phyloP scores from a whole-genome alignment of 2,113 vertebrate species.

The Crypturellus undulatus region DNA sequence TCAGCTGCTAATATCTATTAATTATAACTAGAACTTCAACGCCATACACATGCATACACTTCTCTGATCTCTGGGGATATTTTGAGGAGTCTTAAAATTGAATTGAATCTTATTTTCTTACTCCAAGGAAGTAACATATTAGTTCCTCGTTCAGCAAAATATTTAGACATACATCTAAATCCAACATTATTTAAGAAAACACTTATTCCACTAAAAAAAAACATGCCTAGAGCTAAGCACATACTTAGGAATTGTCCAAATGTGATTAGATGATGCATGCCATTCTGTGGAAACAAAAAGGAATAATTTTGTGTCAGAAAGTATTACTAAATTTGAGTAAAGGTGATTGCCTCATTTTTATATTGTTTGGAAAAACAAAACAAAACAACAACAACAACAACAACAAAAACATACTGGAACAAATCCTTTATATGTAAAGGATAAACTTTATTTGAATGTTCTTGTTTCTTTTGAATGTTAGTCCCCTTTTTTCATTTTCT shows the following conservation, averaged over 20 bases:
- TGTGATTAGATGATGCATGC: neutral
- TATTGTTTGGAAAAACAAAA: neutral
- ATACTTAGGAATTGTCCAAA: neutral
- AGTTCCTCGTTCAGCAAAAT: neutral
- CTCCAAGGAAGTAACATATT: neutral
- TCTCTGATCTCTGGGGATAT: neutral
- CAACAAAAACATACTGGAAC: neutral
- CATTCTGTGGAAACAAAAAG: neutral
- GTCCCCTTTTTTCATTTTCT: fast-evolving
- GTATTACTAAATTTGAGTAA: neutral
- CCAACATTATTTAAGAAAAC: neutral
- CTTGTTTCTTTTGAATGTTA: neutral
- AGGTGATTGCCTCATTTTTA: neutral
- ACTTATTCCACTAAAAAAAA: neutral
- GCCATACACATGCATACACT: neutral
- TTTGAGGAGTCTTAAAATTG: neutral
- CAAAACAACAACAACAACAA: neutral
- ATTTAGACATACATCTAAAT: neutral
- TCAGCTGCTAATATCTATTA: neutral
- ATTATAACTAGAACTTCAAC: neutral
- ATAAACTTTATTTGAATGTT: neutral
- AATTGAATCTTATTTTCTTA: neutral
- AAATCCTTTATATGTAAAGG: fast-evolving
- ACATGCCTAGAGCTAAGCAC: neutral
- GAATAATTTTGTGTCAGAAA: neutral